phyloP scores from a whole-genome alignment of 2,113 vertebrate species.

The Myiozetetes cayanensis region DNA sequence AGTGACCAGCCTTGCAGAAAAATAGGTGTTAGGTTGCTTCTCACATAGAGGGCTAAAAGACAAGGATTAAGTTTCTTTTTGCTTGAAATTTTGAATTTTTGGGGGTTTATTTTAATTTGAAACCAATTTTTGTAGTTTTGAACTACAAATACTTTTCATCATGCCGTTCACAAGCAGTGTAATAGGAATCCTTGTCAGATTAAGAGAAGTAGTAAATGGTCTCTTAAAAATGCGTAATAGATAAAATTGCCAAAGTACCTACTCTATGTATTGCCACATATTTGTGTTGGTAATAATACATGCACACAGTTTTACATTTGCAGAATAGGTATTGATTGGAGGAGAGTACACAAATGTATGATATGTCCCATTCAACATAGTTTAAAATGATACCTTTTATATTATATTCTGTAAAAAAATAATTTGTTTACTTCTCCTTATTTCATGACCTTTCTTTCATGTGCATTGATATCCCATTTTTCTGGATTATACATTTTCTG shows the following conservation, averaged over 20 bases:
- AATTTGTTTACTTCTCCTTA: neutral
- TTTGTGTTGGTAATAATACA: neutral
- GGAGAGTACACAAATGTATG: neutral
- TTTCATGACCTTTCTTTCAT: neutral
- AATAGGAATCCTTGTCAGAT: neutral
- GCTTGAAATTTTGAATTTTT: neutral
- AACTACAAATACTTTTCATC: neutral
- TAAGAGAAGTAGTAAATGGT: neutral
- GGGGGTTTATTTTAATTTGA: neutral
- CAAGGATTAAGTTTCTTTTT: neutral
- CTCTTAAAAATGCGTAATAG: neutral
- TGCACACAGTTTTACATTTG: neutral
- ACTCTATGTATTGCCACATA: neutral
- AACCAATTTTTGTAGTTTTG: neutral
- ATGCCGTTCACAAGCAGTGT: neutral
- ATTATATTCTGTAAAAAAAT: neutral
- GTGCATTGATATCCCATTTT: neutral
- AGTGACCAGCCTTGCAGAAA: neutral
- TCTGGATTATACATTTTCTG: neutral
- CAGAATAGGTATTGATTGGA: neutral
- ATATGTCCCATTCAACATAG: neutral
- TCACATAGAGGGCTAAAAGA: neutral
- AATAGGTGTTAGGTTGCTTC: neutral
- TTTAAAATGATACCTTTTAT: neutral
- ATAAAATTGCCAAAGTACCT: neutral